A percentile compares a stretch with the other conserved stretches of the same genome.
Evolutionary conservation across 2,888 invertebrate species (phyloP).

Genomic region (Drosophila differens): DNA sequence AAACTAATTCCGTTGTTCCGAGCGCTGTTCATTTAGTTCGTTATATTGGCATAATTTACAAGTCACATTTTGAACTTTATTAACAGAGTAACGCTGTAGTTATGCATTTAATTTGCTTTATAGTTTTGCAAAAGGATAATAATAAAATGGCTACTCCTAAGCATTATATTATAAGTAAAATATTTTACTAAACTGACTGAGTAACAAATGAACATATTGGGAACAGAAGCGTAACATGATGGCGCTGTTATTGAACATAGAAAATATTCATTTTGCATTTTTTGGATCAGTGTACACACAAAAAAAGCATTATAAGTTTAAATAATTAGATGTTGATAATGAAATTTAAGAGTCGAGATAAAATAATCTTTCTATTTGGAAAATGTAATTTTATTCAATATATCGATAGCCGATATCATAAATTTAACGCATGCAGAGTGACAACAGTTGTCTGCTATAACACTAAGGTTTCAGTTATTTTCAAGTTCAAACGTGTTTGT

Average conservation of each 20-base stretch:
- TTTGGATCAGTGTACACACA: background rate
- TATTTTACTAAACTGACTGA: background rate
- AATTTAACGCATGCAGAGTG: background rate
- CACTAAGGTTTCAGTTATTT: slow-evolving; percentile 30
- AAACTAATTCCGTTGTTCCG: background rate
- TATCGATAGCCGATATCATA: slow-evolving; percentile 20
- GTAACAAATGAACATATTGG: background rate
- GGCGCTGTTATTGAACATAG: background rate
- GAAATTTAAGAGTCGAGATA: background rate
- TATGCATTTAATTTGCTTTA: background rate
- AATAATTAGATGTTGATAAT: background rate
- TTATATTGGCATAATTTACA: background rate
- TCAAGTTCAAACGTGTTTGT: slow-evolving; percentile 7
- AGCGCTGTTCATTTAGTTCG: slow-evolving; percentile 3
- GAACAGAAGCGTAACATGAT: background rate
- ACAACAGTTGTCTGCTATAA: slow-evolving; percentile 24
- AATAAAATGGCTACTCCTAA: background rate
- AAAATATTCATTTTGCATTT: background rate
- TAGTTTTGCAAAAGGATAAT: background rate
- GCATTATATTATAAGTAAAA: background rate
- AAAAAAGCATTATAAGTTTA: background rate
- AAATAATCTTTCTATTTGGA: background rate
- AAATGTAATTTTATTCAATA: background rate
- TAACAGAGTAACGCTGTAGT: background rate
- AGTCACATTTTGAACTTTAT: background rate